Evolutionary conservation across 2,888 invertebrate species (phyloP).

Genomic region (Anarsia innoxiella): DNA sequence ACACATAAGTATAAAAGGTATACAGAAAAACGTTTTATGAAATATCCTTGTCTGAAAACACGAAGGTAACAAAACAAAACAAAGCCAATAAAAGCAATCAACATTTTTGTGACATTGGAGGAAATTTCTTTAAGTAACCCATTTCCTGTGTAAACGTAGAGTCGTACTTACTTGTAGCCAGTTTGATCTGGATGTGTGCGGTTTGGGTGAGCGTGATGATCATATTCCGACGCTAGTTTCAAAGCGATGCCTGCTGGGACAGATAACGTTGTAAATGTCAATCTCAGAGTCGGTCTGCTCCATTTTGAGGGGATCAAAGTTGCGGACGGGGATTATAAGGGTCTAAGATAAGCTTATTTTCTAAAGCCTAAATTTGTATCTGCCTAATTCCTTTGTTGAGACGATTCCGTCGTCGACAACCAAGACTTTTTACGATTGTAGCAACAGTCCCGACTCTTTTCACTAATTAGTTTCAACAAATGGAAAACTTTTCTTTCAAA

Average conservation of each 20-base stretch:
- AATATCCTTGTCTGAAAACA: no score
- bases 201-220: constrained; percentile 22
- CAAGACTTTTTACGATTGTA: constrained; percentile 27
- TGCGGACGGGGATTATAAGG: constrained; percentile 70
- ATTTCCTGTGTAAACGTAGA: constrained; percentile 27
- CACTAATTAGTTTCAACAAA: no score
- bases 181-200: constrained; percentile 29
- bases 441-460: no score
- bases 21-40: no score
- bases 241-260: constrained; percentile 49
- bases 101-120: constrained; percentile 24
- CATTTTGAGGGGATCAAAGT: constrained; percentile 68
- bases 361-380: constrained; percentile 62
- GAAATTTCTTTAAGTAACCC: constrained; percentile 25
- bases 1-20: no score
- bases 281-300: constrained; percentile 60
- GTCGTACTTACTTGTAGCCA: no score
- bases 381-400: constrained; percentile 47
- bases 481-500: no score
- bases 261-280: constrained; percentile 68
- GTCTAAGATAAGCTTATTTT: constrained; percentile 70
- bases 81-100: no score
- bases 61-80: no score
- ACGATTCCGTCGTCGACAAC: constrained; percentile 39
- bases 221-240: constrained; percentile 42